A percentile compares a stretch with the other conserved stretches of the same genome.
Conservation (phyloP, 35 echinoderm and acorn worm species). For the Eucidaris tribuloides region DNA sequence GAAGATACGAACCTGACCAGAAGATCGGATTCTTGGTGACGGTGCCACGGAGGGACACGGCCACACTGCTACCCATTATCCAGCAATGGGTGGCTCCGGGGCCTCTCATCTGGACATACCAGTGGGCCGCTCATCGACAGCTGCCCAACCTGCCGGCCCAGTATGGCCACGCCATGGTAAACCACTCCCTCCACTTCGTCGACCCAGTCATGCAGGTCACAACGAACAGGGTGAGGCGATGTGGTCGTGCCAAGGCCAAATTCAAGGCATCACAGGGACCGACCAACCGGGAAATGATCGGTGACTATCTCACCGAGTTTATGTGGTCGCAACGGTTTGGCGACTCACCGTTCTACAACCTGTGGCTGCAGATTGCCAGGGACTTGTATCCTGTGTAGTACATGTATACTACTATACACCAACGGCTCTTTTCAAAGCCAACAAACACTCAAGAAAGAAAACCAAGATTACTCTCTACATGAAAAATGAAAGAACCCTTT, state of each 20-base stretch:
- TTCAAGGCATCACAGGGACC: slow-evolving; percentile 26
- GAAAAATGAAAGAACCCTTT: no score
- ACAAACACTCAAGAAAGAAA: background rate
- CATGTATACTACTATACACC: background rate
- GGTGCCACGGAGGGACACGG: background rate
- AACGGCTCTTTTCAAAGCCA: background rate
- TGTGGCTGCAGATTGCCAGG: background rate
- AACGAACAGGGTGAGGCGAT: slow-evolving; percentile 22
- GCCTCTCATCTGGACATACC: slow-evolving; percentile 23
- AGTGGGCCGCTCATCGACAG: background rate
- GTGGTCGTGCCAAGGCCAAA: slow-evolving; percentile 17
- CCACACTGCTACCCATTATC: slow-evolving; percentile 36
- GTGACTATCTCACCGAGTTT: slow-evolving; percentile 28
- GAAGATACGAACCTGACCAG: background rate
- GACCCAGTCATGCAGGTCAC: slow-evolving; percentile 5
- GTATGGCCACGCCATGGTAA: slow-evolving; percentile 11
- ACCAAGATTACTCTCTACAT: no score
- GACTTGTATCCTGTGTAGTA: slow-evolving; percentile 32
- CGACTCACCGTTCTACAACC: background rate
- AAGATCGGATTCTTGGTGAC: slow-evolving; percentile 1
- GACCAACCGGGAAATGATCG: background rate
- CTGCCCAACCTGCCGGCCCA: background rate
- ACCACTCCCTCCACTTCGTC: slow-evolving; percentile 42
- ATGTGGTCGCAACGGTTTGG: slow-evolving; percentile 34
- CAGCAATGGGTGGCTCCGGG: background rate